Base-by-base conservation (phyloP, 2,888 invertebrate genomes). In the Eucera pruinosa region DNA sequence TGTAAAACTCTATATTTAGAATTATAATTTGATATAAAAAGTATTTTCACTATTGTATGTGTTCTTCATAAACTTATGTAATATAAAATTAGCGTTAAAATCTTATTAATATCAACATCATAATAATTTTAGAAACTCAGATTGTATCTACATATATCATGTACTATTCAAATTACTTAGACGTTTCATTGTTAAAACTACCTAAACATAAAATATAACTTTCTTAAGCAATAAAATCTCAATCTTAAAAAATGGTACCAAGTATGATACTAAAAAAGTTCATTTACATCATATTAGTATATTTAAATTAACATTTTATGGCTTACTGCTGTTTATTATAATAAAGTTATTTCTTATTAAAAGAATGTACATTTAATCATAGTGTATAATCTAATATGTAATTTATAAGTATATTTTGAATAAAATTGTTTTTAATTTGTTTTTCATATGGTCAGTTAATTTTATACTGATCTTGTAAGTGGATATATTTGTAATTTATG, bases 31-130 rank as follows among this genome's bases (percentile, higher is more conserved):
- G 1, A 20, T 47, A n/a, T n/a, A n/a, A n/a, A n/a, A n/a, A n/a
- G n/a, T n/a, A n/a, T n/a, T n/a, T n/a, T n/a, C n/a, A n/a, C 62
- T 61, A 54, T 69, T 47, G 54, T 36, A 69, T 36, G 36, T 69
- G 68, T 62, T 62, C 68, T 36, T 52, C 27, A 45, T 54, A 54
- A 62, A 60, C 7, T 25, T 15, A 50, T 20, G 6, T 11, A n/a
- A 36, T 4, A 6, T n/a, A 52, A 55, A 30, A 18, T 5, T 9
- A 36, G 11, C 27, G 2, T 25, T 15, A 15, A 15, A 13, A 45
- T 18, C 18, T 45, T 45, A 45, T 50, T 9, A 30, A 33, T 39
- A 55, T 52, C n/a, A n/a, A 18, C 18, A 33, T 3, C 11, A 33
- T 47, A 57, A 41, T 0, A n/a, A 41, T 25, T 57, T 27, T 5